These are phyloP conservation scores for Pristionchus pacificus DNA, from an alignment of 1,140 invertebrate species.

Conservation along the genomic window DNA sequence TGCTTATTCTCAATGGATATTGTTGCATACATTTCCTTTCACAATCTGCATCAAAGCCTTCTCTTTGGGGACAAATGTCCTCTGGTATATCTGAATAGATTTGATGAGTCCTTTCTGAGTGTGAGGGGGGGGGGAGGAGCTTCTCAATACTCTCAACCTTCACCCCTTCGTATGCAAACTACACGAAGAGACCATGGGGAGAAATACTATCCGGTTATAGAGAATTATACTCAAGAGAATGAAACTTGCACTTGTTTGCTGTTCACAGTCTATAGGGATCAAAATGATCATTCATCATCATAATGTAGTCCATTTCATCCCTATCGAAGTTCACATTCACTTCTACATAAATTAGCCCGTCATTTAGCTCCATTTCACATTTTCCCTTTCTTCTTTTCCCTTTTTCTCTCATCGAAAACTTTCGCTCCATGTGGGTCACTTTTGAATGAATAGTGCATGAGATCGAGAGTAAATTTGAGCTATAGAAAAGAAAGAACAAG, in stretches of 20 bases:
- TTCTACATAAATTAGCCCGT: constrained; percentile 5
- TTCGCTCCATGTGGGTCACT: constrained; percentile 4
- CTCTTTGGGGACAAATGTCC: constrained; percentile 23
- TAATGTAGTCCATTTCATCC: too few relatives aligned
- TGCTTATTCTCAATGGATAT: constrained; percentile 22
- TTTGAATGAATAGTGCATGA: constrained; percentile 11
- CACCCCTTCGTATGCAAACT: too few relatives aligned
- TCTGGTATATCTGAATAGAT: constrained; percentile 19
- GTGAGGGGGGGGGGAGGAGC: too few relatives aligned
- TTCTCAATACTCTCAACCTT: too few relatives aligned
- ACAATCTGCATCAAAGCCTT: constrained; percentile 23
- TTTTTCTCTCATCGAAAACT: constrained; percentile 2
- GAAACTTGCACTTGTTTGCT: too few relatives aligned
- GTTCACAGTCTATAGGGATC: too few relatives aligned
- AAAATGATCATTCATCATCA: too few relatives aligned
- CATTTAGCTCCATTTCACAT: constrained; percentile 2
- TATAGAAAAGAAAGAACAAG: not conserved
- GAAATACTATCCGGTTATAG: too few relatives aligned
- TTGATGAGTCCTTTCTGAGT: not conserved
- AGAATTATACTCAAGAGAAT: too few relatives aligned
- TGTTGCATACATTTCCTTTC: constrained; percentile 14
- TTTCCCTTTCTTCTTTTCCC: constrained; percentile 8
- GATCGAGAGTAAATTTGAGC: too few relatives aligned
- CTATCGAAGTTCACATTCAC: too few relatives aligned
- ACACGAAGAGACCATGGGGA: too few relatives aligned